Percentiles rank a stretch among this genome's conserved stretches.
Evolutionary conservation across 2,113 vertebrate genomes (phyloP).

Genomic region (Mugil cephalus): DNA sequence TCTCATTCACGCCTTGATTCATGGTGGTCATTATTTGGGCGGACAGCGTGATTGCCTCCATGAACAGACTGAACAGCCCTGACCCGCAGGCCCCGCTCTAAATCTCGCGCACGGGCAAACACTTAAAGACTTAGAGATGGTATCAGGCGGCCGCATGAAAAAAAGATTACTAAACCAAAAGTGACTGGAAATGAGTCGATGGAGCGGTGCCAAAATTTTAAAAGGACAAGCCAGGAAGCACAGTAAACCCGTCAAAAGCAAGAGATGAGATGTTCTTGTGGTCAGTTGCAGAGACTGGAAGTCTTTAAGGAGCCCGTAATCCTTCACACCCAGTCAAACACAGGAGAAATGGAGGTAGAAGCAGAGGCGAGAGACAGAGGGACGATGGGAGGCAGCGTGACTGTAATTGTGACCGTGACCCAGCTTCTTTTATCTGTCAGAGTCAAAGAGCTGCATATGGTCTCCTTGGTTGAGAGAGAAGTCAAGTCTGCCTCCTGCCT

Average conservation of each 20-base stretch:
- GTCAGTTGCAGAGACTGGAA: conserved; percentile 29
- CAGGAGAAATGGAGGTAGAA: conserved; percentile 4
- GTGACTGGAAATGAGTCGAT: conserved; percentile 1
- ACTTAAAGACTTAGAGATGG: conserved; percentile 21
- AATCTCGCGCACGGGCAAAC: conserved; percentile 36
- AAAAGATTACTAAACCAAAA: conserved; percentile 12
- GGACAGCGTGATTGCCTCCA: conserved; percentile 21
- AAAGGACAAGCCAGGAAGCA: conserved; percentile 4
- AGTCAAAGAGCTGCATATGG: conserved; percentile 26
- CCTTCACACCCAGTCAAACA: conserved; percentile 42
- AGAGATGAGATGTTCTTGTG: conserved; percentile 26
- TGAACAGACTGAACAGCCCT: conserved; percentile 10
- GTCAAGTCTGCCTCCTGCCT: conserved; percentile 26
- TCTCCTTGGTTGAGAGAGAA: conserved; percentile 26
- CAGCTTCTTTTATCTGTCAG: conserved; percentile 41
- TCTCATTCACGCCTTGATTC: conserved; percentile 49
- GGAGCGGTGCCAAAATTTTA: background rate
- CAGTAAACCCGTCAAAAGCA: conserved; percentile 7
- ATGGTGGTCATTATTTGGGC: conserved; percentile 40
- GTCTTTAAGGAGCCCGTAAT: conserved; percentile 45
- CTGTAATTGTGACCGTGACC: conserved; percentile 49
- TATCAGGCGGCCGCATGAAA: conserved; percentile 20
- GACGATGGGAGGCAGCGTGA: conserved; percentile 18
- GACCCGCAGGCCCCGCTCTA: conserved; percentile 26
- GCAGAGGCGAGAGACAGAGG: conserved; percentile 2